phyloP scores from a whole-genome alignment of 2,113 vertebrate species.

The Bubo blakistoni region DNA sequence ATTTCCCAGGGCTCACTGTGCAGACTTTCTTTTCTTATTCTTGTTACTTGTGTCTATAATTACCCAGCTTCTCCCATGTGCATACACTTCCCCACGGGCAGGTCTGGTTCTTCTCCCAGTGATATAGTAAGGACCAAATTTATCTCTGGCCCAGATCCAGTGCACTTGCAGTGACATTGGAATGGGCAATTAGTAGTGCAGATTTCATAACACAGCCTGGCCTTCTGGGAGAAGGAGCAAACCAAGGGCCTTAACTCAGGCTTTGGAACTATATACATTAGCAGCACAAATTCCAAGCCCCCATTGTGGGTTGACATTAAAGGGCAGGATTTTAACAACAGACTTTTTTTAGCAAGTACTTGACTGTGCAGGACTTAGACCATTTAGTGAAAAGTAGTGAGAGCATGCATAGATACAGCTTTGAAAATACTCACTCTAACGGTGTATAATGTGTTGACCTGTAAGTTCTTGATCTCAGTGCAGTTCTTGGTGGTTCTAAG shows the following conservation, averaged over 20 bases:
- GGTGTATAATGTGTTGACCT: slow-evolving; percentile 77
- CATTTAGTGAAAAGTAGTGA: background rate
- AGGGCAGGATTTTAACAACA: background rate
- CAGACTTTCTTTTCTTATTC: background rate
- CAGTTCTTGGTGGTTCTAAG: slow-evolving; percentile 71
- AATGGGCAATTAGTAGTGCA: background rate
- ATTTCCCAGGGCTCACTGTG: background rate
- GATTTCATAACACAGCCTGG: background rate
- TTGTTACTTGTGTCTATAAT: slow-evolving; percentile 7
- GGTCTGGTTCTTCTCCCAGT: background rate
- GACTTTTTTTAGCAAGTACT: background rate
- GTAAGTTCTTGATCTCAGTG: slow-evolving; percentile 78
- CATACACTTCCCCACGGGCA: background rate
- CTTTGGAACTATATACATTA: background rate
- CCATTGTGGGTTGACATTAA: background rate
- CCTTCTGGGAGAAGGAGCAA: background rate
- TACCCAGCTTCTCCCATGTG: background rate
- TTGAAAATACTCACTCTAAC: slow-evolving; percentile 82
- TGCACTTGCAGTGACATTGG: background rate
- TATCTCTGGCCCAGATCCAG: slow-evolving; percentile 22
- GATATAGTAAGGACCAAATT: background rate
- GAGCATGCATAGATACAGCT: background rate
- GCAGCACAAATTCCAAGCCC: background rate
- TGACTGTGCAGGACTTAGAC: background rate
- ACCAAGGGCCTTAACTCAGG: background rate